Conservation (phyloP, 2,888 invertebrate species). For the Clistopyga incitator region DNA sequence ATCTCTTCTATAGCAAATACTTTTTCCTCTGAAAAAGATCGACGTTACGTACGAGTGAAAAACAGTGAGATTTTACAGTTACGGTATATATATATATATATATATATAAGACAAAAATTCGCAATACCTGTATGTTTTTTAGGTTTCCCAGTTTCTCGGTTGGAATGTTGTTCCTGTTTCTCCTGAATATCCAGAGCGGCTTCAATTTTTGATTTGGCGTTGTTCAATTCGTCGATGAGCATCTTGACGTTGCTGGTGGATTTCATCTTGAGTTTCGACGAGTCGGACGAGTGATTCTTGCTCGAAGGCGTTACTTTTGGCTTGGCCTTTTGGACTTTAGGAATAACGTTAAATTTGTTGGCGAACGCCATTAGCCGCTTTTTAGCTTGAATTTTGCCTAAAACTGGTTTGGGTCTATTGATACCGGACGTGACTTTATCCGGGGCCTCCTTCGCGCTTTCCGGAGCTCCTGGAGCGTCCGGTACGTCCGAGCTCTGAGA, state of each 20-base stretch:
- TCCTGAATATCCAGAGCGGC: slow-evolving; percentile 68
- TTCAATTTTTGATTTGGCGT: slow-evolving; percentile 69
- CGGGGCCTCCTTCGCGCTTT: slow-evolving; percentile 72
- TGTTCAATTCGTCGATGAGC: slow-evolving; percentile 67
- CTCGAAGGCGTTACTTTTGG: slow-evolving; percentile 61
- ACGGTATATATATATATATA: too few species aligned
- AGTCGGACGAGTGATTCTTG: slow-evolving; percentile 39
- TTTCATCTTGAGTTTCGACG: slow-evolving; percentile 57
- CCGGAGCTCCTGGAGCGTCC: slow-evolving; percentile 78
- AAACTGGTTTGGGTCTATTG: slow-evolving; percentile 79
- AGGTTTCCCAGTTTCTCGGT: slow-evolving; percentile 50
- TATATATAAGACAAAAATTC: not conserved
- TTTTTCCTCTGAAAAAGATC: slow-evolving; percentile 75
- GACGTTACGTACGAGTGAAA: too few species aligned
- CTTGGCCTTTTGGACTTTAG: slow-evolving; percentile 75
- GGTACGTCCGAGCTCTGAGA: slow-evolving; percentile 67
- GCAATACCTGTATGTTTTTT: slow-evolving; percentile 48
- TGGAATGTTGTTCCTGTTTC: slow-evolving; percentile 56
- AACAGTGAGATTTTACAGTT: too few species aligned
- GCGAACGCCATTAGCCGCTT: slow-evolving; percentile 83
- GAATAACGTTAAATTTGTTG: slow-evolving; percentile 78
- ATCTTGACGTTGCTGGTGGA: slow-evolving; percentile 59
- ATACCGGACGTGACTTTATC: slow-evolving; percentile 60
- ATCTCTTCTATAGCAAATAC: slow-evolving; percentile 83
- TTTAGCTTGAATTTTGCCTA: slow-evolving; percentile 83